These are phyloP conservation scores for Xenops minutus DNA, from an alignment of 2,797 vertebrate species.

Conservation along the genomic window DNA sequence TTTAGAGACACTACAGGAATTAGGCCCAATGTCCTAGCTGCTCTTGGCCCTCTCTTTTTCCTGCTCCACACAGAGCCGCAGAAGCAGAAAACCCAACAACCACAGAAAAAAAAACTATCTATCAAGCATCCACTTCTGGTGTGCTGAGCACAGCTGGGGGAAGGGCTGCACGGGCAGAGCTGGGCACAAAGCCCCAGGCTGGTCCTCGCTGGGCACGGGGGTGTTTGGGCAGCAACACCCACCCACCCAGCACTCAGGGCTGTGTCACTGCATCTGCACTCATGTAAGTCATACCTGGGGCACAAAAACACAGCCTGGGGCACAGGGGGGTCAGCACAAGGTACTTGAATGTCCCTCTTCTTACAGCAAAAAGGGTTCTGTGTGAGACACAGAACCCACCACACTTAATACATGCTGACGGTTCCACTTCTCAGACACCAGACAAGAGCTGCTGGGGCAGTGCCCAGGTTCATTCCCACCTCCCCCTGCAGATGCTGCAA, in stretches of 20 bases:
- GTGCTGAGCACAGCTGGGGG: fast-evolving
- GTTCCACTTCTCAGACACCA: no score
- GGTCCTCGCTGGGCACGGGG: fast-evolving
- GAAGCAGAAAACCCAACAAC: background rate
- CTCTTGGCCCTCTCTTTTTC: no score
- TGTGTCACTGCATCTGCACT: fast-evolving
- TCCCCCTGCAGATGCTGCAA: no score
- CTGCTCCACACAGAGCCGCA: no score
- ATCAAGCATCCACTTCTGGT: fast-evolving
- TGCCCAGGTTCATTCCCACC: no score
- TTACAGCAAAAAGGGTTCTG: no score
- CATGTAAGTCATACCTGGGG: fast-evolving
- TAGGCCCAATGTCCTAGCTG: no score
- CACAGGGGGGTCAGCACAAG: fast-evolving
- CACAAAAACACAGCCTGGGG: background rate
- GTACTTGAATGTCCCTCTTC: background rate
- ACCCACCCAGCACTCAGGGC: fast-evolving
- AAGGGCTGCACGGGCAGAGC: background rate
- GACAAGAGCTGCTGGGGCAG: no score
- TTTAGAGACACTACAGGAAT: no score
- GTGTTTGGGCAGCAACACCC: background rate
- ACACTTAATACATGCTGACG: no score
- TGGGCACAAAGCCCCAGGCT: background rate
- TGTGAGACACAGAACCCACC: no score
- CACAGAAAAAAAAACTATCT: fast-evolving